Evolutionary conservation across 2,888 invertebrate species (phyloP).

Genomic region (Caenorhabditis sp.): DNA sequence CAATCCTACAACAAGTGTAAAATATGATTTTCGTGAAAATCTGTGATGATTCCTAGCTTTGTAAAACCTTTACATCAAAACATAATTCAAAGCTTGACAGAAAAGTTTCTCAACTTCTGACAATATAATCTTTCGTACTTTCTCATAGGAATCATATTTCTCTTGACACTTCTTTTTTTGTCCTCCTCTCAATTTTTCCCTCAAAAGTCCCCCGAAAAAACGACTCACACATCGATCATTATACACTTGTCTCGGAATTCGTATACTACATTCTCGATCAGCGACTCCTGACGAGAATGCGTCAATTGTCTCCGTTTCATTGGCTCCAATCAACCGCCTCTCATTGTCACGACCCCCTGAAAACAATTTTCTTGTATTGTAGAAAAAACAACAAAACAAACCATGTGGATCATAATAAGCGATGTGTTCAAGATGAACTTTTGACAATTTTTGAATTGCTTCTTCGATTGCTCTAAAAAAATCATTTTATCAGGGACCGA

Average conservation of each 20-base stretch:
- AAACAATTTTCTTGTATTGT: background rate
- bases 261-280: constrained; percentile 82
- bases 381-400: background rate
- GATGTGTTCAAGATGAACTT: constrained; percentile 90
- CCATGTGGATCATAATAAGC: constrained; percentile 86
- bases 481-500: background rate
- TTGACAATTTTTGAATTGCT: constrained; percentile 90
- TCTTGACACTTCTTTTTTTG: too few species aligned
- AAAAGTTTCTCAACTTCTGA: too few species aligned
- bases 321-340: constrained; percentile 88
- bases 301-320: constrained; percentile 94
- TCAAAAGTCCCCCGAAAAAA: too few species aligned
- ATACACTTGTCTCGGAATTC: constrained; percentile 85
- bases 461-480: constrained; percentile 81
- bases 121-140: too few species aligned
- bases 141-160: too few species aligned
- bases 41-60: too few species aligned
- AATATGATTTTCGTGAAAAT: too few species aligned
- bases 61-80: too few species aligned
- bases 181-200: too few species aligned
- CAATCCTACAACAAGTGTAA: too few species aligned
- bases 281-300: constrained; percentile 80
- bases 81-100: too few species aligned
- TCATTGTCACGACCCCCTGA: constrained; percentile 87
- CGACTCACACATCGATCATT: constrained; percentile 58